Base-by-base conservation (phyloP, 2,888 invertebrate species). In the Coenonympha arcania region DNA sequence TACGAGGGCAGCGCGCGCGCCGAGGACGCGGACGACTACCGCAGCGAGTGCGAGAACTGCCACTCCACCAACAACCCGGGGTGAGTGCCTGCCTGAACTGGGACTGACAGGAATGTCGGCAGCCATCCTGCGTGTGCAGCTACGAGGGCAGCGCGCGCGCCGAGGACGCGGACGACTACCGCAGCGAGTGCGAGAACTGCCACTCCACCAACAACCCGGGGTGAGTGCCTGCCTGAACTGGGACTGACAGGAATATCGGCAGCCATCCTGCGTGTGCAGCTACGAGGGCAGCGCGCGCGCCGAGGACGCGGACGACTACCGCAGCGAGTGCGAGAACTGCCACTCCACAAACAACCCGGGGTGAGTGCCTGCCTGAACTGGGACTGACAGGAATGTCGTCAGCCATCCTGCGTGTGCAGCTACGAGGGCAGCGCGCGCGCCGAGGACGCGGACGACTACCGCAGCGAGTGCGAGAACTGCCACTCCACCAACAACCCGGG, bases 31-130 rank as follows among this genome's bases (percentile, higher is more conserved):
- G 92, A 93, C 68, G 93, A 93, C 74, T 93, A 93, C 71, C 88
- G 93, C 60, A 93, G 91, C 77, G 94, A 94, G 79, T 94, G 94
- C 77, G 94, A 93, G 78, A 94, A 94, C 83, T 94, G 94, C 80
- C 93, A 94, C 78, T 91, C 92, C 42, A 90, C 92, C 4, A 90
- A 89, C 62, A 91, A 89, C 62, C 90, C 91, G 59, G 88, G 91
- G 85, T 85, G 54, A 28, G 13, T 5, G n/a, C n/a, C n/a, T n/a
- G n/a, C n/a, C n/a, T n/a, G n/a, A n/a, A n/a, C n/a, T n/a, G n/a
- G n/a, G n/a, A n/a, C n/a, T n/a, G n/a, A n/a, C n/a, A n/a, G n/a
- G n/a, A n/a, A n/a, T 41, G 28, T 18, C 11, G 18, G 22, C 69
- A 87, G 87, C 87, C 87, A 24, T 83, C 83, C 36, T 87, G 87